phyloP scores from a whole-genome alignment of 2,888 invertebrate genomes.

The Campopleginae sp. region DNA sequence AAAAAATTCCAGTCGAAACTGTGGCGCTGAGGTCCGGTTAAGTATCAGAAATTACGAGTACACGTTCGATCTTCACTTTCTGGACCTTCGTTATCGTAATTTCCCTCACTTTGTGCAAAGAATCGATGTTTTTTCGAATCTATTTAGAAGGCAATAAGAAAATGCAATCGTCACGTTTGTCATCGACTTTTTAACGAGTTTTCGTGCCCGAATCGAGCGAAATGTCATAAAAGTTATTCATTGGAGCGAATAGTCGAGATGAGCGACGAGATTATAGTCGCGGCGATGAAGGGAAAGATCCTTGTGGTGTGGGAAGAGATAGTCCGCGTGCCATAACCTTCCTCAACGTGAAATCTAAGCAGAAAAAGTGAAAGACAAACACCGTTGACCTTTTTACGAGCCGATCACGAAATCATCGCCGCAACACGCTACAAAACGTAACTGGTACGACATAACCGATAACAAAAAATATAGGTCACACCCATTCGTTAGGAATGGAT shows the following conservation, averaged over 20 bases:
- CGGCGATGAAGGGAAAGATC: constrained; percentile 25
- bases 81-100: too few relatives aligned
- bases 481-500: constrained; percentile 15
- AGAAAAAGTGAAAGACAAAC: constrained; percentile 40
- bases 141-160: not conserved
- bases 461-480: not conserved
- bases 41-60: too few relatives aligned
- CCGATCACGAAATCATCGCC: constrained; percentile 61
- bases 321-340: constrained; percentile 66
- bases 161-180: not conserved
- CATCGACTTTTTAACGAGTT: constrained; percentile 45
- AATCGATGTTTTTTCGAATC: not conserved
- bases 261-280: constrained; percentile 55
- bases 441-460: constrained; percentile 6
- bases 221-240: constrained; percentile 61
- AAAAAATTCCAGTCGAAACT: not conserved
- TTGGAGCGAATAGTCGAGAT: constrained; percentile 63
- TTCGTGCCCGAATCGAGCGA: constrained; percentile 45
- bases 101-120: too few relatives aligned
- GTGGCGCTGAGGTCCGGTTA: not conserved
- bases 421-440: constrained; percentile 6
- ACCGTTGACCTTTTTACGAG: constrained; percentile 69
- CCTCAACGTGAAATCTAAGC: constrained; percentile 55
- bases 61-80: too few relatives aligned
- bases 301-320: constrained; percentile 55